Base-by-base conservation (phyloP, 2,888 invertebrate species). In the Brachylomia viminalis region DNA sequence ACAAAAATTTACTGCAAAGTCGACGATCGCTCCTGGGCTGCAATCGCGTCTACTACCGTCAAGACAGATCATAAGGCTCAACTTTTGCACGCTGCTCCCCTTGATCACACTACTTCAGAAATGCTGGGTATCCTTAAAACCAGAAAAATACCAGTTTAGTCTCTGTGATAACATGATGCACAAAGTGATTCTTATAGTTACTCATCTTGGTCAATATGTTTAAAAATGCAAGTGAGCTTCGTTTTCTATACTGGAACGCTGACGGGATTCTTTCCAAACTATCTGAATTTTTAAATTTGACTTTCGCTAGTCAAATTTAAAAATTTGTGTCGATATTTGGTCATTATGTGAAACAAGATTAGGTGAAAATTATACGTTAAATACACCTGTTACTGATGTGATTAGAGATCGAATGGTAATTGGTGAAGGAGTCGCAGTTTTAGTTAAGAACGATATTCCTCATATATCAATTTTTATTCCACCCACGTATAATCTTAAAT, bases 21-120 rank as follows among this genome's bases (percentile, higher is more conserved):
- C 47, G 65, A 66, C 47, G 65, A 30, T 49, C 59, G 59, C 20
- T 61, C 33, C 33, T 61, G 47, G 65, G 13, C 47, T 64, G 2
- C 20, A 45, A 45, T 64, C 13, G 27, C 64, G 0, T 45, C 64
- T 64, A 64, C 45, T 27, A 45, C n/a, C 10, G 27, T 27, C 15
- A 64, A 45, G 27, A 17, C 30, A 17, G 45, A 20, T 5, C 17
- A 42, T 17, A 17, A 64, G 27, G 27, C 17, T 45, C 42, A 27
- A 27, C 64, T 42, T 1, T 23, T 27, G 20, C 27, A 20, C 3
- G 30, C 6, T 27, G 47, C 47, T 20, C 30, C 45, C 20, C 27
- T 47, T 65, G 65, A 47, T 47, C 11, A 47, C 1, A 30, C 30
- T 47, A 47, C 47, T 27, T 47, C 47, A 47, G 47, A 47, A 47